phyloP scores from a whole-genome alignment of 2,797 vertebrate species.

The Perodicticus potto region DNA sequence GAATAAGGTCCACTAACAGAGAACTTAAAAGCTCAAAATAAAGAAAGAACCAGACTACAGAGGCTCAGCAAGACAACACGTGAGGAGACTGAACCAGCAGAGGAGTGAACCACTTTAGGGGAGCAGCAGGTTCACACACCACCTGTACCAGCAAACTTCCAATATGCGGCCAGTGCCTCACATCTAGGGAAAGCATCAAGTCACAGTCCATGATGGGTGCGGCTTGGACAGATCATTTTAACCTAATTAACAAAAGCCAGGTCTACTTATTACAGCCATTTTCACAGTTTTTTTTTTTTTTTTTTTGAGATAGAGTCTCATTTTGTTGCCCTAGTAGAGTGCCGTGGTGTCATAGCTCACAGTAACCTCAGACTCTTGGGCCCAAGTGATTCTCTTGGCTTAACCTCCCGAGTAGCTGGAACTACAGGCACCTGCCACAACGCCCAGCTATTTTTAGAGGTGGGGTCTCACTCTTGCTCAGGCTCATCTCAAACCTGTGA shows the following conservation, averaged over 20 bases:
- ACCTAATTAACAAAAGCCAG: not conserved
- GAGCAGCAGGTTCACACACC: no score
- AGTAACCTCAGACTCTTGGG: no score
- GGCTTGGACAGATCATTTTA: not conserved
- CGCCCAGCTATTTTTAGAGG: no score
- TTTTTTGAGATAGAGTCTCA: no score
- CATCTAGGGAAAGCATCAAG: not conserved
- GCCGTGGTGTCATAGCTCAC: no score
- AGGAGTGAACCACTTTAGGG: not conserved
- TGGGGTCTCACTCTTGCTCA: no score
- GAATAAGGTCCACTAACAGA: not conserved
- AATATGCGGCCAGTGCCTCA: accelerated
- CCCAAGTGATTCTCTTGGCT: no score
- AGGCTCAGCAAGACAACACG: not conserved
- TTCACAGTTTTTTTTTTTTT: not conserved
- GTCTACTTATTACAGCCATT: not conserved
- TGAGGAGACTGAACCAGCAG: not conserved
- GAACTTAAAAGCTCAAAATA: not conserved
- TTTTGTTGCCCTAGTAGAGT: no score
- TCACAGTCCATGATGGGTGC: not conserved
- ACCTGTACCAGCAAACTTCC: not conserved
- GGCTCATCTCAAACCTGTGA: no score
- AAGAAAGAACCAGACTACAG: no score
- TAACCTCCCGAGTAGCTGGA: no score
- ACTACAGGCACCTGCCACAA: no score